Evolutionary conservation across 2,113 vertebrate genomes (phyloP), one percentile per base, ranked within the genome.

Genomic region (Mustela lutreola): DNA sequence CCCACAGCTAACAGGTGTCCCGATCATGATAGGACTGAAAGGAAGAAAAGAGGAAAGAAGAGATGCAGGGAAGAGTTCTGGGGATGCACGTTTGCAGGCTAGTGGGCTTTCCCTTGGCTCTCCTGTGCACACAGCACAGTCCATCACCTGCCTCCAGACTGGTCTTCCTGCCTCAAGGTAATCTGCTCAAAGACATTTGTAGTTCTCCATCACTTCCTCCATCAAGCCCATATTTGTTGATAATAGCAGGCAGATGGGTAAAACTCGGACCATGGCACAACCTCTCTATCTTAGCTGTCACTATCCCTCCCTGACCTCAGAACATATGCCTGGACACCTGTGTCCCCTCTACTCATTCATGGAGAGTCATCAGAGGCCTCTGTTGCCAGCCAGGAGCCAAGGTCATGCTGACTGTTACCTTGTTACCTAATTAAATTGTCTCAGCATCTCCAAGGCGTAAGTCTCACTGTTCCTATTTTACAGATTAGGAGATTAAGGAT

Each of bases 111-210:
- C 11, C 45, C 50, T 26, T 12, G 28, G 28, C 3, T 16, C 56
- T 18, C 7, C 36, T 36, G 36, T 36, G 36, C 36, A 36, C 36
- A 50, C n/a, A 62, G 26, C 21, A 53, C 48, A 70, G 79, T 5
- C 21, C 9, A 5, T 3, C 42, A 9, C 2, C 36, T 11, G 53
- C 2, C 16, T 11, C 53, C 31, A 26, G 21, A n/a, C 2, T 14
- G 18, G 16, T 31, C 36, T 33, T 65, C 36, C 63, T 26, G 10
- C 19, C 9, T 21, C 26, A n/a, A 45, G 31, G 7, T 2, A n/a
- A 2, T 7, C 1, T 11, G 14, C 11, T 24, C 48, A 14, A 50
- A 31, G 58, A 9, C 2, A 14, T 19, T 9, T 33, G 31, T 14
- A 60, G 28, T 12, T 73, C 63, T 28, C 73, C 42, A 31, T 56